Evolutionary conservation across 1,140 invertebrate genomes (phyloP).

Genomic region (Brachystomella parvula): DNA sequence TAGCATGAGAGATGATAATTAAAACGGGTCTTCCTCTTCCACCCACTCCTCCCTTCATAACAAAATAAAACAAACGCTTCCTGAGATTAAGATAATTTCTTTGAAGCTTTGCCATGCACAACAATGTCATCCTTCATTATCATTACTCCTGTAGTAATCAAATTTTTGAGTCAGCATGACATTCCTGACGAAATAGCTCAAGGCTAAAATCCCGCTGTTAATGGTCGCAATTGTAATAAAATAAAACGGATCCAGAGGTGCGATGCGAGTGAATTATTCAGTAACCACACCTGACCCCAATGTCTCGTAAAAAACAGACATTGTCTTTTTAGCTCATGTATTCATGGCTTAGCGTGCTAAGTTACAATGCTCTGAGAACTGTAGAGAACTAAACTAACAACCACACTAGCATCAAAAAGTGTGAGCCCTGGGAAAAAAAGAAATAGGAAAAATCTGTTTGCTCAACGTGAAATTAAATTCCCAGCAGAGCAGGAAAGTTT

Average conservation of each 20-base stretch:
- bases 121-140: neutral
- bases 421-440: too few species aligned
- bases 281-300: slow-evolving; percentile 1
- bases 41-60: neutral
- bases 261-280: neutral
- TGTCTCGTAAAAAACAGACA: too few species aligned
- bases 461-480: too few species aligned
- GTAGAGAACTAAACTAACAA: too few species aligned
- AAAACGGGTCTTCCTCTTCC: neutral
- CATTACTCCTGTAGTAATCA: neutral
- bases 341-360: neutral
- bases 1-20: slow-evolving; percentile 6
- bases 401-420: too few species aligned
- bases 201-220: neutral
- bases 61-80: neutral
- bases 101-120: too few species aligned
- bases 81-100: too few species aligned
- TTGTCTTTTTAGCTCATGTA: too few species aligned
- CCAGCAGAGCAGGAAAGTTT: too few species aligned
- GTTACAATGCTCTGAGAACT: neutral
- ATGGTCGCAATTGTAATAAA: too few species aligned
- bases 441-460: too few species aligned
- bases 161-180: neutral
- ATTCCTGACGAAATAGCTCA: neutral
- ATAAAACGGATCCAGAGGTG: neutral